These are phyloP conservation scores for Microchrysa polita DNA, from an alignment of 2,888 invertebrate genomes.

Conservation along the genomic window DNA sequence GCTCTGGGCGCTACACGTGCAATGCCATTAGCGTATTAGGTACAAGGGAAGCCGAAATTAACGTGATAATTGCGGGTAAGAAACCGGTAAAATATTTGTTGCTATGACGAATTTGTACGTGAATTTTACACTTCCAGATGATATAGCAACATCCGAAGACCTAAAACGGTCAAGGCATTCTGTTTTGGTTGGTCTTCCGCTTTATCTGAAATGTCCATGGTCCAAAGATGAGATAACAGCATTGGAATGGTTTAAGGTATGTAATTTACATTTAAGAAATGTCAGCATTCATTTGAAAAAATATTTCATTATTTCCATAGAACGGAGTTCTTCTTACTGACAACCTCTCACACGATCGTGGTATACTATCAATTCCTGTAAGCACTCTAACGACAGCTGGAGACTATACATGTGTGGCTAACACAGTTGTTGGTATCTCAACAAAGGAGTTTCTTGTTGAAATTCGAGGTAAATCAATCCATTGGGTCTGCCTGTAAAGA, in stretches of 20 bases:
- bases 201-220: conserved; percentile 68
- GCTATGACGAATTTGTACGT: no score
- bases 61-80: conserved; percentile 65
- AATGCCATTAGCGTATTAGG: conserved; percentile 69
- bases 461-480: conserved; percentile 41
- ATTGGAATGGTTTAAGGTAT: conserved; percentile 71
- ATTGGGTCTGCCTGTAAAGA: not conserved
- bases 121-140: conserved; percentile 53
- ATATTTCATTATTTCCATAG: not conserved
- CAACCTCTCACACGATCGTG: conserved; percentile 32
- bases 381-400: conserved; percentile 65
- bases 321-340: not conserved
- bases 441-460: conserved; percentile 61
- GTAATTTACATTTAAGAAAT: conserved; percentile 7
- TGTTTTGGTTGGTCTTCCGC: conserved; percentile 63
- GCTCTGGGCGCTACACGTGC: conserved; percentile 69
- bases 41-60: conserved; percentile 60
- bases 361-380: conserved; percentile 58
- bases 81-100: conserved; percentile 52
- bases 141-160: conserved; percentile 15
- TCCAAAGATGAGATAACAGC: conserved; percentile 64
- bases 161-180: not conserved
- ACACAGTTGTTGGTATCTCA: conserved; percentile 67
- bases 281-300: not conserved
- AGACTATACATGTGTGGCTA: conserved; percentile 69